phyloP scores from a whole-genome alignment of 2,888 invertebrate species.

The Oligia fasciuncula region DNA sequence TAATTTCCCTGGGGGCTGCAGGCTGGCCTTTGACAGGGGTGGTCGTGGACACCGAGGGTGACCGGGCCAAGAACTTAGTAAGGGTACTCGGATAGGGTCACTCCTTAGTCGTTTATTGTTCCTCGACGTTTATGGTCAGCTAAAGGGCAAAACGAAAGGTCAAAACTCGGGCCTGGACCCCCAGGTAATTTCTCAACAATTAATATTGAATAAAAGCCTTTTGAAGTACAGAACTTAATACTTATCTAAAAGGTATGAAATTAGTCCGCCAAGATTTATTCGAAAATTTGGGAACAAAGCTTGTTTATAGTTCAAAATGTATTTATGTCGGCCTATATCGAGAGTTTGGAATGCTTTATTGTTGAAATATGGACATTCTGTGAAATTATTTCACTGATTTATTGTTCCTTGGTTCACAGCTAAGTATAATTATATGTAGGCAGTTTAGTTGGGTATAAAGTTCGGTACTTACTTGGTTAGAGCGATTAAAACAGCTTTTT shows the following conservation, averaged over 20 bases:
- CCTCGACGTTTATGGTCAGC: constrained; percentile 88
- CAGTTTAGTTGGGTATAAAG: constrained; percentile 14
- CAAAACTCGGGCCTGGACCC: constrained; percentile 74
- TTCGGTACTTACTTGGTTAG: not conserved
- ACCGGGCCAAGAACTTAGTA: constrained; percentile 83
- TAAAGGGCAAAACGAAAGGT: constrained; percentile 86
- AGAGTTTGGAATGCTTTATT: constrained; percentile 70
- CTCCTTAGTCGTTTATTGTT: constrained; percentile 86
- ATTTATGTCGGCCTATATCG: constrained; percentile 68
- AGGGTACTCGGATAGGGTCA: constrained; percentile 84
- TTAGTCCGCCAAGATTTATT: constrained; percentile 76
- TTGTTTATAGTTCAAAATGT: constrained; percentile 71
- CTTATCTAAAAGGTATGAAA: constrained; percentile 74
- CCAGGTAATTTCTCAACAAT: constrained; percentile 82
- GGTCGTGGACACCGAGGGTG: constrained; percentile 86
- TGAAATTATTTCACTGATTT: constrained; percentile 58
- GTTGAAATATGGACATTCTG: constrained; percentile 68
- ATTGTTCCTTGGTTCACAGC: constrained; percentile 40
- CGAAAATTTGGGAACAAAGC: constrained; percentile 71
- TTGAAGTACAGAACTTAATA: constrained; percentile 67
- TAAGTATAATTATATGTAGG: not conserved
- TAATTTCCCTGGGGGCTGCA: constrained; percentile 88
- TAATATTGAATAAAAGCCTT: constrained; percentile 78
- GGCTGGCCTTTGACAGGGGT: constrained; percentile 88
- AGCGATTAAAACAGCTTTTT: not conserved